Evolutionary conservation across 1,140 invertebrate species (phyloP).

Genomic region (Pogonognathellus flavescens): DNA sequence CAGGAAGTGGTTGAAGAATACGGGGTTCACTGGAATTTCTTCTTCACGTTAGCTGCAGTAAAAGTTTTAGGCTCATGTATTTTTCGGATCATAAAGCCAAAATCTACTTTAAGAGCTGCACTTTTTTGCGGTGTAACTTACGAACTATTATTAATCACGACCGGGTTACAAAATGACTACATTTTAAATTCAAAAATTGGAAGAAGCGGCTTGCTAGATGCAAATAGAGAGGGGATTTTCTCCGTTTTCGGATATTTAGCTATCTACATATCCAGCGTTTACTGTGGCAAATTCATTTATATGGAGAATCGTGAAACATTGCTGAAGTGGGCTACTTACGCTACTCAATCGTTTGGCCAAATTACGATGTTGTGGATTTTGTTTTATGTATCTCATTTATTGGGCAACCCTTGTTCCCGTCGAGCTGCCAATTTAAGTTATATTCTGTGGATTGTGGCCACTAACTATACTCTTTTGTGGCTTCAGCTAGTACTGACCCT

Average conservation of each 20-base stretch:
- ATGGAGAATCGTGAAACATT: slow-evolving; percentile 67
- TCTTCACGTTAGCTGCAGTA: slow-evolving; percentile 88
- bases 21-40: slow-evolving; percentile 98
- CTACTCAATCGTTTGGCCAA: slow-evolving; percentile 70
- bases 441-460: slow-evolving; percentile 79
- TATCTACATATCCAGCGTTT: slow-evolving; percentile 83
- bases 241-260: slow-evolving; percentile 87
- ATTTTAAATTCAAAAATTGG: slow-evolving; percentile 76
- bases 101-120: slow-evolving; percentile 72
- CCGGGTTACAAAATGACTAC: slow-evolving; percentile 73
- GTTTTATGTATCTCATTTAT: slow-evolving; percentile 72
- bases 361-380: slow-evolving; percentile 71
- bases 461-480: slow-evolving; percentile 59
- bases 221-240: slow-evolving; percentile 91
- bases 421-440: slow-evolving; percentile 84
- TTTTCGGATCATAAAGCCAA: slow-evolving; percentile 71
- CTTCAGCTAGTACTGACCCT: slow-evolving; percentile 49
- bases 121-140: slow-evolving; percentile 77
- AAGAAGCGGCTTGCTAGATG: slow-evolving; percentile 77
- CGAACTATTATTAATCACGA: slow-evolving; percentile 76
- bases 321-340: slow-evolving; percentile 69
- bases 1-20: slow-evolving; percentile 91
- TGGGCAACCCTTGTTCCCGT: slow-evolving; percentile 75
- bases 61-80: slow-evolving; percentile 80
- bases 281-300: slow-evolving; percentile 77